A percentile compares a stretch with the other conserved stretches of the same genome.
Conservation (phyloP, 2,888 invertebrate genomes). For the Steinernema scapterisci region DNA sequence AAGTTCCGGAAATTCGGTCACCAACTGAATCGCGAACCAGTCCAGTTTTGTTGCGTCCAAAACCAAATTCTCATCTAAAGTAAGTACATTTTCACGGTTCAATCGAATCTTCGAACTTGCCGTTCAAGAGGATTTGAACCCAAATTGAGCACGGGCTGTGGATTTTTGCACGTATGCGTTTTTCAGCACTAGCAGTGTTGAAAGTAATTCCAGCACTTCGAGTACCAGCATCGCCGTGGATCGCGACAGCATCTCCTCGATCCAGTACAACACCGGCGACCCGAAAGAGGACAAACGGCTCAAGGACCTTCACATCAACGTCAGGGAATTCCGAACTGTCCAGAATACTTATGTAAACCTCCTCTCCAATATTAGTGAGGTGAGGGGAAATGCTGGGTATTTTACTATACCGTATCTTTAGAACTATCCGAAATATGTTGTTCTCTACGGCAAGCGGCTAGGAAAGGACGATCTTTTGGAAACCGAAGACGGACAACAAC, state of each 20-base stretch:
- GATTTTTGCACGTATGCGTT: neutral
- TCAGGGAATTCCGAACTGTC: slow-evolving; percentile 56
- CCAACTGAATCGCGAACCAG: neutral
- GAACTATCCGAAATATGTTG: slow-evolving; percentile 53
- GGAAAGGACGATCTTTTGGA: slow-evolving; percentile 43
- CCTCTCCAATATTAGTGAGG: slow-evolving; percentile 49
- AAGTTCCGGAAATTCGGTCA: slow-evolving; percentile 7
- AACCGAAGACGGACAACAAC: slow-evolving; percentile 34
- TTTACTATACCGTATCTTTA: slow-evolving; percentile 28
- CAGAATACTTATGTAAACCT: slow-evolving; percentile 54
- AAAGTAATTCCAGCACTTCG: slow-evolving; percentile 18
- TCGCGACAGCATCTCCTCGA: slow-evolving; percentile 22
- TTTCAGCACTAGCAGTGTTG: neutral
- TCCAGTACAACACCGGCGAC: slow-evolving; percentile 22
- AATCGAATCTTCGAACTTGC: no score
- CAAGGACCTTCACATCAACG: slow-evolving; percentile 58
- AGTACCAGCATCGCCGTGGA: slow-evolving; percentile 25
- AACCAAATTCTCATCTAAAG: neutral
- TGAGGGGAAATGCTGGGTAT: neutral
- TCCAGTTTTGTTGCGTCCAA: neutral
- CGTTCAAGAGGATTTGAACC: neutral
- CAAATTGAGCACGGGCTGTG: neutral
- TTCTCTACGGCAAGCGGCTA: slow-evolving; percentile 43
- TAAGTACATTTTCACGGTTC: neutral
- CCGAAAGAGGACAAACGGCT: slow-evolving; percentile 45